Base-by-base conservation (phyloP, 2,888 invertebrate species). In the Caenorhabditis zanzibari region DNA sequence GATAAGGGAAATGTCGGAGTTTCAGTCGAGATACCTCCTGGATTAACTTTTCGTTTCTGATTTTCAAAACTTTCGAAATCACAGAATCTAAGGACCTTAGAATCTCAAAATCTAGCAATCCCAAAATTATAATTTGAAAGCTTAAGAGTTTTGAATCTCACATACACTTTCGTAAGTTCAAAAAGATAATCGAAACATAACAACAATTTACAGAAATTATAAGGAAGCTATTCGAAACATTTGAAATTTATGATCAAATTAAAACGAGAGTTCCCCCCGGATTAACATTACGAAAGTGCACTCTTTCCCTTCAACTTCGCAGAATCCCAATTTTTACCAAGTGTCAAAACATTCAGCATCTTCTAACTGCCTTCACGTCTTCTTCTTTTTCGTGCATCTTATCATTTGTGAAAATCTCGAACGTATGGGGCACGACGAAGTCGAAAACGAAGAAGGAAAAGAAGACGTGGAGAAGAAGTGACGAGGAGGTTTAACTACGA, bases 401-500 rank as follows among this genome's bases (percentile, higher is more conserved):
- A 79, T 79, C 79, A 64, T 41, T 32, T 44, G 12, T 71, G 59
- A 19, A 44, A 71, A 79, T 79, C 79, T 79, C 19, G 79, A 79
- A 79, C 79, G 71, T 79, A 77, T 69, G 52, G 77, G 54, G 68
- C 56, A 66, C 63, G 35, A 44, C 41, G 63, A 61, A 59, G 26
- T 41, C 24, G 73, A 26, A 69, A 54, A 66, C 22, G 68, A 26
- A 47, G n/a, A n/a, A 58, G 71, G 19, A 26, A 47, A 52, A 19
- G n/a, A 47, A 5, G 64, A 58, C 7, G 12, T 10, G 38, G 12
- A 32, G 44, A 24, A 58, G 68, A 38, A 28, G 19, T 35, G 41
- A 38, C 26, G 77, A 68, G 54, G 71, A 63, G 71, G 79, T 79
- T 79, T 79, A 79, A 79, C 79, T 79, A 61, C 71, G 79, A 79